Conservation (phyloP, 2,113 vertebrate genomes). For the Passer montanus region DNA sequence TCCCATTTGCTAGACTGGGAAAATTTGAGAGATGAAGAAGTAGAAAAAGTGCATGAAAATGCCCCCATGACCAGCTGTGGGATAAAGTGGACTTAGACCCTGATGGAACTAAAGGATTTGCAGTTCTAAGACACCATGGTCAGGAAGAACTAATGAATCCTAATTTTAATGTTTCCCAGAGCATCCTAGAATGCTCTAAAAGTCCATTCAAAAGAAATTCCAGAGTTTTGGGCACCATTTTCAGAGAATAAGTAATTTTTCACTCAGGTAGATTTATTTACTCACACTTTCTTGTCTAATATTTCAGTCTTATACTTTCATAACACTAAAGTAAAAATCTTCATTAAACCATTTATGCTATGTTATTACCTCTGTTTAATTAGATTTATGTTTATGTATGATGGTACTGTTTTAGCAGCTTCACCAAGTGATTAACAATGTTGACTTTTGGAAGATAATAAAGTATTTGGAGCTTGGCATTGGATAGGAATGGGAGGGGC, state of each 20-base stretch:
- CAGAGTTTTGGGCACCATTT: neutral
- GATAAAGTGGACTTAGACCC: neutral
- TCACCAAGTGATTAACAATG: neutral
- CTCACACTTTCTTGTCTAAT: neutral
- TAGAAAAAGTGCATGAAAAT: neutral
- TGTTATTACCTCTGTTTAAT: neutral
- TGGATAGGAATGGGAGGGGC: too few species aligned
- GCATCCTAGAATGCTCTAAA: neutral
- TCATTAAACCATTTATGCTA: neutral
- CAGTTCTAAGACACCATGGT: fast-evolving
- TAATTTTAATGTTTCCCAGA: neutral
- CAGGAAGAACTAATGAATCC: neutral
- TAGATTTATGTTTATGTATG: neutral
- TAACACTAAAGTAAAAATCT: neutral
- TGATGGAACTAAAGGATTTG: neutral
- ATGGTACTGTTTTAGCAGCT: neutral
- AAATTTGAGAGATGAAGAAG: neutral
- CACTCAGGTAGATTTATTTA: neutral
- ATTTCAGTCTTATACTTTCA: neutral
- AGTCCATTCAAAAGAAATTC: neutral
- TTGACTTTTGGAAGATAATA: neutral
- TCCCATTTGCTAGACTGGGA: neutral
- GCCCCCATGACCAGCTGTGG: neutral
- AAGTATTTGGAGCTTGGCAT: neutral
- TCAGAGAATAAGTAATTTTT: neutral